Conservation (phyloP, 2,888 invertebrate genomes). For the Ganaspis brasiliensis region DNA sequence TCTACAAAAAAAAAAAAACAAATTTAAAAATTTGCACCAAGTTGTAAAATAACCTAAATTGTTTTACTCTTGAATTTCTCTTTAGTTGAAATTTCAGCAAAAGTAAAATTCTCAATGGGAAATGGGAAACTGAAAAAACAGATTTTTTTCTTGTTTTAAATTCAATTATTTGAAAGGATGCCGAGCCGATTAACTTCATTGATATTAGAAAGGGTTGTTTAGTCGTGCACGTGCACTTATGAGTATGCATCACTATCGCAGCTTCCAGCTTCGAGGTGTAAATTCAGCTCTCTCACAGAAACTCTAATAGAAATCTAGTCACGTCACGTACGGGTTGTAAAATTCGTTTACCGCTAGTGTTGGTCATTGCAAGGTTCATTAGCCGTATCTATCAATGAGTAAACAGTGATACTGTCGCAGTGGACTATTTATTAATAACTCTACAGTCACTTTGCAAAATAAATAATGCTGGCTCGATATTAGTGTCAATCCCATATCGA, state of each 20-base stretch:
- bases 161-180: too few relatives aligned
- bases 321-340: constrained; percentile 22
- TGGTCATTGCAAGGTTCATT: constrained; percentile 33
- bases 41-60: too few relatives aligned
- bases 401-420: constrained; percentile 19
- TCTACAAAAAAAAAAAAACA: too few relatives aligned
- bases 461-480: background rate
- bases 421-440: constrained; percentile 31
- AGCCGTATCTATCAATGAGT: constrained; percentile 31
- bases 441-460: constrained; percentile 10
- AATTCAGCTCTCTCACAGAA: constrained; percentile 1
- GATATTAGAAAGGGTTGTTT: background rate
- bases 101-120: too few relatives aligned
- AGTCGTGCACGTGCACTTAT: constrained; percentile 18
- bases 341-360: constrained; percentile 21
- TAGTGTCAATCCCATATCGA: background rate
- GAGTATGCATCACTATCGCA: constrained; percentile 17
- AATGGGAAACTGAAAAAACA: too few relatives aligned
- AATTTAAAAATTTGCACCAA: too few relatives aligned
- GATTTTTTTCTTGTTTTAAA: too few relatives aligned
- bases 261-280: background rate
- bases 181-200: too few relatives aligned
- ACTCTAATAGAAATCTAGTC: constrained; percentile 28
- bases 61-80: too few relatives aligned
- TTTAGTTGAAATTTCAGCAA: too few relatives aligned